Conservation (phyloP, 2,888 invertebrate genomes). For the Oxytorus armatus region DNA sequence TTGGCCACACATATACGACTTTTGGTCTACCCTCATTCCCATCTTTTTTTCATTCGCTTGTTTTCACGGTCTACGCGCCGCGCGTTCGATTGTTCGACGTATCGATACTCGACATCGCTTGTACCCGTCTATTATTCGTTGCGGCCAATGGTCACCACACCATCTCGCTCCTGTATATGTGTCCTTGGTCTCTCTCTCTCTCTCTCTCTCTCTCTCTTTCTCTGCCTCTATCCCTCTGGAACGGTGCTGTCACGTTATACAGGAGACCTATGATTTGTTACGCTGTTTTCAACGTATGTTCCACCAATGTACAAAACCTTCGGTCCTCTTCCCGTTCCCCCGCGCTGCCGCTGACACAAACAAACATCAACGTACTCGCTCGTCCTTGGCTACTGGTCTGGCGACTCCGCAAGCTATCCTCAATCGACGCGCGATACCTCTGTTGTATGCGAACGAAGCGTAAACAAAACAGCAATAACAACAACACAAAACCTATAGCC, state of each 20-base stretch:
- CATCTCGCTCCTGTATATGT: constrained; percentile 1
- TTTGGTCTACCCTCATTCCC: not conserved
- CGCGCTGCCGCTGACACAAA: too few species aligned
- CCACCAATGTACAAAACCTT: constrained; percentile 64
- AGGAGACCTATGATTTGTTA: constrained; percentile 78
- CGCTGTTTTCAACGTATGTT: constrained; percentile 78
- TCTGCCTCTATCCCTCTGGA: constrained; percentile 3
- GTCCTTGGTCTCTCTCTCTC: not conserved
- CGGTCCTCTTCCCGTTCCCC: constrained; percentile 31
- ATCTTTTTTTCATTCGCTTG: constrained; percentile 67
- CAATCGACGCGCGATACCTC: constrained; percentile 2
- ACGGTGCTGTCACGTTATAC: constrained; percentile 58
- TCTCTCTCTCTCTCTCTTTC: not conserved
- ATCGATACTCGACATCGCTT: constrained; percentile 79
- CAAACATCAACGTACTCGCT: constrained; percentile 12
- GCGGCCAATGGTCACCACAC: constrained; percentile 77
- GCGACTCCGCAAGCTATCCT: constrained; percentile 26
- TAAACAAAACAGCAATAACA: not conserved
- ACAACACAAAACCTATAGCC: not conserved
- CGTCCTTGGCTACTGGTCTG: constrained; percentile 22
- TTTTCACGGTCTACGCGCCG: constrained; percentile 77
- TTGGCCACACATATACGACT: too few species aligned
- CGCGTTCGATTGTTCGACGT: constrained; percentile 80
- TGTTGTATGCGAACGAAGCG: constrained; percentile 22
- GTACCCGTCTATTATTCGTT: constrained; percentile 81